A percentile compares a stretch with the other conserved stretches of the same genome.
Conservation (phyloP, 92 coral and sea anemone species). For the Phenganax marumi region DNA sequence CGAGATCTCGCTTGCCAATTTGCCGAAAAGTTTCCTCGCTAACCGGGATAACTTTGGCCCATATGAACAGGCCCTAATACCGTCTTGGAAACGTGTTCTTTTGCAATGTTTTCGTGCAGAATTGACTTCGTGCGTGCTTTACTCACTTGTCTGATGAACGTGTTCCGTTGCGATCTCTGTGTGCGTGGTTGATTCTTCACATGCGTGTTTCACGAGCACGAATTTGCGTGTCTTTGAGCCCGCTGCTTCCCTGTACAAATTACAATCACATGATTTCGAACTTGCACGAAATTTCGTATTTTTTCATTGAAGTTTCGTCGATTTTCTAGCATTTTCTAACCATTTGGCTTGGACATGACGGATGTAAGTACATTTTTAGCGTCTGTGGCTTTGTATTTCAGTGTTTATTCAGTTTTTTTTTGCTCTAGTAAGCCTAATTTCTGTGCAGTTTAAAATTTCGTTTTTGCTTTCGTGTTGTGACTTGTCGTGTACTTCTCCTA, state of each 20-base stretch:
- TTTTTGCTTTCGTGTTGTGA: not conserved
- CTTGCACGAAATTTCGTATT: not conserved
- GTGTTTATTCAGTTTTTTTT: not conserved
- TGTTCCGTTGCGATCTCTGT: not conserved
- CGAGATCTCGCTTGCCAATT: too few species aligned
- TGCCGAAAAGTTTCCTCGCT: too few species aligned
- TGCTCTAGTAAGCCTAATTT: too few species aligned
- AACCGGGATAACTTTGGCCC: too few species aligned
- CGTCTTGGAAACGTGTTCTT: too few species aligned
- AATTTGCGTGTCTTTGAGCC: not conserved
- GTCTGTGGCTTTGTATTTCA: not conserved
- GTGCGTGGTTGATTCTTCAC: slow-evolving; percentile 14
- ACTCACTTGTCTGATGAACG: not conserved
- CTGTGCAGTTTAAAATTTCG: not conserved
- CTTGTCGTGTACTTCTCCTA: too few species aligned
- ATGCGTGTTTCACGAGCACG: slow-evolving; percentile 4
- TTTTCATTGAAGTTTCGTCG: not conserved
- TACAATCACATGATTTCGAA: slow-evolving; percentile 30
- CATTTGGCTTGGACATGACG: slow-evolving; percentile 19
- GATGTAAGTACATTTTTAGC: slow-evolving; percentile 13
- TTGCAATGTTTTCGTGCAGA: too few species aligned
- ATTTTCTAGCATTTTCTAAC: not conserved
- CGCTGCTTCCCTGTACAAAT: not conserved
- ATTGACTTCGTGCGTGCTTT: not conserved
- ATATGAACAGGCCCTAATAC: too few species aligned